Evolutionary conservation across 2,888 invertebrate species (phyloP).

Genomic region (Galerucella pusilla): DNA sequence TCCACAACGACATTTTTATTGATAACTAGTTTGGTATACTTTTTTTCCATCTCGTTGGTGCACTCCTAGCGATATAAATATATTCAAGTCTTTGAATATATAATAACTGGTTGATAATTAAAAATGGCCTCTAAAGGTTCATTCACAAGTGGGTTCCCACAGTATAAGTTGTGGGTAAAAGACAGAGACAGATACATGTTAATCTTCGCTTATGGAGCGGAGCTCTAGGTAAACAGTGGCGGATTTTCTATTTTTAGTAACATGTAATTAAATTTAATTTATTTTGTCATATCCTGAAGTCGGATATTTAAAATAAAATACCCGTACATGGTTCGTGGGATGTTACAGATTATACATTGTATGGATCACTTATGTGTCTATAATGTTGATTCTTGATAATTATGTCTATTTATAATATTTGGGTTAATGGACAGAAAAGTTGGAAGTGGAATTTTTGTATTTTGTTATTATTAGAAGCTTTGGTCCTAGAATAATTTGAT

Average conservation of each 20-base stretch:
- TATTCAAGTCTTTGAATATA: conserved; percentile 54
- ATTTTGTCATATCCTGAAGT: too few species aligned
- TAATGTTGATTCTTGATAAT: too few species aligned
- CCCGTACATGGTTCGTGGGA: too few species aligned
- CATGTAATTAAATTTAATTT: neutral
- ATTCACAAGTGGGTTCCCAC: conserved; percentile 62
- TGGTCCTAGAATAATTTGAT: too few species aligned
- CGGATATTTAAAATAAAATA: too few species aligned
- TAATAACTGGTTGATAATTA: conserved; percentile 61
- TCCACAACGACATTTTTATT: conserved; percentile 40
- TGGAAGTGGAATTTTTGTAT: too few species aligned
- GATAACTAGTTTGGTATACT: conserved; percentile 33
- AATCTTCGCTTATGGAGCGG: conserved; percentile 48
- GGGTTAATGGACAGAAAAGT: too few species aligned
- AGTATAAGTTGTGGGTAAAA: conserved; percentile 48
- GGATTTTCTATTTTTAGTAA: conserved; percentile 46
- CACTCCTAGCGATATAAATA: conserved; percentile 16
- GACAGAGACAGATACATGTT: conserved; percentile 54
- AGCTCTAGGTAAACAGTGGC: conserved; percentile 49
- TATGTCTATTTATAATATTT: too few species aligned
- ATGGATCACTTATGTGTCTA: too few species aligned
- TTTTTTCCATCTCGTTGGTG: conserved; percentile 32
- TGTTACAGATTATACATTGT: too few species aligned
- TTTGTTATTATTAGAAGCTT: too few species aligned
- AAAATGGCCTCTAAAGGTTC: conserved; percentile 61